Base-by-base conservation (phyloP, 1,140 invertebrate genomes). In the Bradysia coprophila region DNA sequence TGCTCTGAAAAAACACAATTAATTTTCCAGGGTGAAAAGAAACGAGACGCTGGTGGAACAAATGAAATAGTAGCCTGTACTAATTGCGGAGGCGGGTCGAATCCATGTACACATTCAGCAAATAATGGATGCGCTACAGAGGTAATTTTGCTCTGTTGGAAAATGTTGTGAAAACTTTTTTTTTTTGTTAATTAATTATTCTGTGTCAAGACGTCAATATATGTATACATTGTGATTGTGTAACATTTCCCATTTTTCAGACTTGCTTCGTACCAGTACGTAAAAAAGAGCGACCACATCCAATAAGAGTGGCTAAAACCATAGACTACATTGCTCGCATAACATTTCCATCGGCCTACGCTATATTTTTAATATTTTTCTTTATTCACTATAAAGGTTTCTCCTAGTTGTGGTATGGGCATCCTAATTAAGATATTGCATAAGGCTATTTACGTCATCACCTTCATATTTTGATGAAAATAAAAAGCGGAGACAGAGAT, bases 241-340 rank as follows among this genome's bases (percentile, higher is more conserved):
- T 34, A 16, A 15, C 32, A 11, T 34, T 34, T 34, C n/a, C n/a
- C 57, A 59, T 54, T 63, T 57, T 68, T 41, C 63, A 73, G 69
- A 69, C 68, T 52, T 73, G 69, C 62, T 77, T 71, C 61, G 75
- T 78, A 52, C 78, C 85, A 76, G 75, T 86, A 54, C 75, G 82
- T 49, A 87, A 86, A 63, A 85, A 86, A 62, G 83, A 88, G 55
- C 82, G 82, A 39, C 84, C 85, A 21, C 85, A 90, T 69, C 86
- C 86, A 31, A 90, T 90, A 53, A 72, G 85, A 51, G 83, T 91
- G 49, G 87, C 87, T 40, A 91, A 91, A 67, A 90, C 86, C 41
- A 92, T 93, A 56, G 88, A 93, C 68, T 86, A 91, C 43, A 88
- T 93, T 55, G 86, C 87, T 28, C 75, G 87, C 56, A 84, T 90